phyloP scores from a whole-genome alignment of 1,140 invertebrate genomes.

The Halesus radiatus region DNA sequence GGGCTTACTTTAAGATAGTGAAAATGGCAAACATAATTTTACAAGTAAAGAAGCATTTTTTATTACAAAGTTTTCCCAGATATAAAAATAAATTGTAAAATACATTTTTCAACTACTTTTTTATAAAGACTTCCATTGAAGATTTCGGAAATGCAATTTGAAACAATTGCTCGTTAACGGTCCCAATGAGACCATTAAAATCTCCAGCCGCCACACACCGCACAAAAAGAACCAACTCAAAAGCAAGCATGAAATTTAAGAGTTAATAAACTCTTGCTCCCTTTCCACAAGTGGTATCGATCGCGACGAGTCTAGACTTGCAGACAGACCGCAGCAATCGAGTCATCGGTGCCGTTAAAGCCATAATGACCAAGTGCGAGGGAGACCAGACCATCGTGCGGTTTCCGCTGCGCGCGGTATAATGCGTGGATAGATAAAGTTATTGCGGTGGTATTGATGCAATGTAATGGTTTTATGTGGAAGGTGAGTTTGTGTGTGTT shows the following conservation, averaged over 20 bases:
- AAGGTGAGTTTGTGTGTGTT: conserved; percentile 1
- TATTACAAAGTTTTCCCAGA: not conserved
- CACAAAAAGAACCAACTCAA: not conserved
- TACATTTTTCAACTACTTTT: not conserved
- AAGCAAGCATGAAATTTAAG: not conserved
- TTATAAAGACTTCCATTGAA: too few species aligned
- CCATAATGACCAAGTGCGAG: not conserved
- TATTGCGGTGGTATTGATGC: not conserved
- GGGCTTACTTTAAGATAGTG: too few species aligned
- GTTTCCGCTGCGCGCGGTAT: not conserved
- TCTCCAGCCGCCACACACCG: not conserved
- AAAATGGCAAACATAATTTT: not conserved
- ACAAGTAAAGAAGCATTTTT: not conserved
- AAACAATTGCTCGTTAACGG: not conserved
- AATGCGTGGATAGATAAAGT: not conserved
- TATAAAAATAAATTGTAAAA: not conserved
- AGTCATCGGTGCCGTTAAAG: not conserved
- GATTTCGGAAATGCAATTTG: too few species aligned
- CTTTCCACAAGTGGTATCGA: conserved; percentile 16
- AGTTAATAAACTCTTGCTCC: conserved; percentile 8
- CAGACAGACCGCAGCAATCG: not conserved
- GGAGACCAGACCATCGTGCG: not conserved
- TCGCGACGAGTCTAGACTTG: conserved; percentile 23
- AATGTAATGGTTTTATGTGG: not conserved
- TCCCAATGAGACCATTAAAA: not conserved